Base-by-base conservation (phyloP, 2,888 invertebrate genomes). In the Arge pagana region DNA sequence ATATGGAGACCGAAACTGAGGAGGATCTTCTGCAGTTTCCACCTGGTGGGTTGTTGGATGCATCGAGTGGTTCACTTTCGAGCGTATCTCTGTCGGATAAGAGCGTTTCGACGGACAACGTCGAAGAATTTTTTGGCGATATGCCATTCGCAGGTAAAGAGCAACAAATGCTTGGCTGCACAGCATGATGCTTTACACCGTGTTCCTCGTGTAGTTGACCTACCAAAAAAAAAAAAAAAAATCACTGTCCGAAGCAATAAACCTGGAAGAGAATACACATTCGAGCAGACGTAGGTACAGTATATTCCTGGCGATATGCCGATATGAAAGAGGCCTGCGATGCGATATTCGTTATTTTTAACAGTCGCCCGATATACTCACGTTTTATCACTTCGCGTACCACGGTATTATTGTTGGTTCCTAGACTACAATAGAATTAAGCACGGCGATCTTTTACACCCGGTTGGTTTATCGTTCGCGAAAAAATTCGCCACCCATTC, bases 121-220 rank as follows among this genome's bases (percentile, higher is more conserved):
- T 91, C 53, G 91, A 92, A 77, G 91, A 92, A 77, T 91, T 86
- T 76, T 85, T 90, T 60, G 87, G 89, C 55, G 93, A 93, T 74
- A 86, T 88, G 57, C 92, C 93, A 57, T 93, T 92, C 80, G 92
- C 92, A 78, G 92, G 92, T 91, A 78, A 84, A 74, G 74, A 71
- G 66, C 76, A 75, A 71, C 74, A 72, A 66, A 75, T 73, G 73
- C 76, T 76, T 76, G 75, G 74, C 74, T 76, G 76, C 73, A 76
- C 76, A 72, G 76, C 76, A 76, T 76, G 76, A 76, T 71, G 76
- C 76, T 76, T 76, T 68, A 60, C 67, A 66, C 70, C 72, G 71
- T 71, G 66, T 70, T 69, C 70, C 63, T 71, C 66, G 66, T 68
- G 65, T 65, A 67, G 66, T 60, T 65, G 66, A 58, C 67, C 64